Evolutionary conservation across 2,888 invertebrate species (phyloP), one percentile per base, ranked within the genome.

Genomic region (Diloba caeruleocephala): DNA sequence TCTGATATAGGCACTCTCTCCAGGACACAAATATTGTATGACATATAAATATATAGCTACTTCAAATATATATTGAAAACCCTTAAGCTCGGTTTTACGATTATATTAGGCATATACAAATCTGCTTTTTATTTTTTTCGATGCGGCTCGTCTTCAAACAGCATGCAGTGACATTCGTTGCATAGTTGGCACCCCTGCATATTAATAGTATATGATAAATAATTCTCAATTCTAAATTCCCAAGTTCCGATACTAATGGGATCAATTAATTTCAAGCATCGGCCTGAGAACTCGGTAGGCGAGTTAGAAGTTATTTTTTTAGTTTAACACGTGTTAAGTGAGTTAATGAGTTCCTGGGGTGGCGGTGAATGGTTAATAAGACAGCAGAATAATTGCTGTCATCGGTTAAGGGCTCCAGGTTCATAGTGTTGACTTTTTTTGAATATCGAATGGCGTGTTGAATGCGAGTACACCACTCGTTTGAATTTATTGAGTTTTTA

Each of bases 281-380:
- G 65, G 62, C 74, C 73, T 83, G 81, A 79, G 84, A 84, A 83
- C 71, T 69, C 61, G 32, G 67, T 72, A 64, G 71, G 64, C 61
- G 65, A 53, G 61, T 61, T 61, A 36, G 34, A 42, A 43, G 33
- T 57, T 63, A 28, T 54, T 74, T 81, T n/a, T 64, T 76, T 52
- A 62, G 56, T 64, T 74, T 62, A 77, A 86, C 89, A 89, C 82
- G 86, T 88, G 87, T 87, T 85, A 73, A 78, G 78, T 60, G 74
- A 67, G 64, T 70, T 88, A 87, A 88, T 85, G 87, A 84, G 82
- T 65, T 73, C 77, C 76, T 75, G 65, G 81, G 83, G 81, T 81
- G 82, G 81, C 75, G 75, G 82, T 74, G 76, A 74, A 67, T 76
- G 70, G 65, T 78, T 87, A 87, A 86, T 87, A 84, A 75, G 87